phyloP scores from a whole-genome alignment of 2,113 vertebrate species.

The Merops nubicus region DNA sequence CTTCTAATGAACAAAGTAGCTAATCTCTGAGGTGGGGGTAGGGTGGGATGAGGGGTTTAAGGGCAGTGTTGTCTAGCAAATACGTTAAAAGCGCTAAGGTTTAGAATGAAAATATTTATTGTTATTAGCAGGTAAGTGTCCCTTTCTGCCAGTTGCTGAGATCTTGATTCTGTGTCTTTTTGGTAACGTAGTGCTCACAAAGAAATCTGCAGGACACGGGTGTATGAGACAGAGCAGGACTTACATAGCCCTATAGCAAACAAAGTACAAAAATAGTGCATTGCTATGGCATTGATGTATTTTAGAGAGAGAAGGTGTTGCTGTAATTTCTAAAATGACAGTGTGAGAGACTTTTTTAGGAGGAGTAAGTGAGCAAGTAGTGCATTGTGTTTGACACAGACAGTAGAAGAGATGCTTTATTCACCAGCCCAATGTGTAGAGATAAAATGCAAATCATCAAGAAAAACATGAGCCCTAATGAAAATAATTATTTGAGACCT shows the following conservation, averaged over 20 bases:
- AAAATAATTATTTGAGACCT: neutral
- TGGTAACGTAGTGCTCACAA: neutral
- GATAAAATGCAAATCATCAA: neutral
- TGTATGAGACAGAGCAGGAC: neutral
- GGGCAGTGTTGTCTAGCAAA: neutral
- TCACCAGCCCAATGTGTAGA: neutral
- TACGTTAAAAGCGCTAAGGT: neutral
- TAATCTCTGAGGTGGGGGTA: accelerated
- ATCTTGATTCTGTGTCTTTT: neutral
- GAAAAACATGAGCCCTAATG: neutral
- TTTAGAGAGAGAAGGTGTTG: neutral
- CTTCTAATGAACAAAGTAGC: neutral
- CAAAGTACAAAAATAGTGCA: neutral
- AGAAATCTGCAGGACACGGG: neutral
- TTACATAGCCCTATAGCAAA: neutral
- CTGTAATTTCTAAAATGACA: neutral
- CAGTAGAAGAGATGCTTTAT: neutral
- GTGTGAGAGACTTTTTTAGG: neutral
- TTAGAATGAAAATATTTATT: neutral
- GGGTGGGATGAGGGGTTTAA: too few species aligned
- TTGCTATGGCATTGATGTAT: neutral
- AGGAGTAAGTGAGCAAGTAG: neutral
- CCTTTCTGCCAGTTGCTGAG: neutral
- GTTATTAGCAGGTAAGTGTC: neutral
- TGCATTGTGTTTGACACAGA: neutral